phyloP scores from a whole-genome alignment of 2,888 invertebrate species.

The Chironomus riparius region DNA sequence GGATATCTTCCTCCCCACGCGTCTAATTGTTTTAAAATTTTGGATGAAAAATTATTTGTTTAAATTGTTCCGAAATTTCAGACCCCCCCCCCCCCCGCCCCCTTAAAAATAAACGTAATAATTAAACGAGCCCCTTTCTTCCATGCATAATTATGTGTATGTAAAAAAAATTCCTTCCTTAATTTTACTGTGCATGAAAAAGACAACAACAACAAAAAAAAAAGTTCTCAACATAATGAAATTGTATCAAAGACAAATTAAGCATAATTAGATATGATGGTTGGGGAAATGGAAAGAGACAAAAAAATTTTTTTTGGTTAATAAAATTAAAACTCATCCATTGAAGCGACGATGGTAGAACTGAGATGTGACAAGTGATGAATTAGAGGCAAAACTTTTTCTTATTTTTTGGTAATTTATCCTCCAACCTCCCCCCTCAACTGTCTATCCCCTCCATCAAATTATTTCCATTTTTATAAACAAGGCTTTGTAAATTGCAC shows the following conservation, averaged over 20 bases:
- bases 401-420: neutral
- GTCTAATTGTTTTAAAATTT: too few relatives aligned
- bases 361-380: conserved; percentile 5
- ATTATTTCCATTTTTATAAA: neutral
- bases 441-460: neutral
- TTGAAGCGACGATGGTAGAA: neutral
- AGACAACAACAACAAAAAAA: too few relatives aligned
- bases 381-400: conserved; percentile 10
- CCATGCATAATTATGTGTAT: too few relatives aligned
- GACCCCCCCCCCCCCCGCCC: too few relatives aligned
- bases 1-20: too few relatives aligned
- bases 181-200: neutral
- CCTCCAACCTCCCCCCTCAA: neutral
- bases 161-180: neutral
- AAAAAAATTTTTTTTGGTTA: neutral
- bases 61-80: too few relatives aligned
- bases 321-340: conserved; percentile 14
- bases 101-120: too few relatives aligned
- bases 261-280: conserved; percentile 17
- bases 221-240: neutral
- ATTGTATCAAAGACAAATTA: conserved; percentile 19
- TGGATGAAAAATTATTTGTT: too few relatives aligned
- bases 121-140: too few relatives aligned
- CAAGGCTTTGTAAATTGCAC: conserved; percentile 7
- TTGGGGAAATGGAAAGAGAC: neutral